phyloP scores from a whole-genome alignment of 2,797 vertebrate species.

The Darevskia nairensis region DNA sequence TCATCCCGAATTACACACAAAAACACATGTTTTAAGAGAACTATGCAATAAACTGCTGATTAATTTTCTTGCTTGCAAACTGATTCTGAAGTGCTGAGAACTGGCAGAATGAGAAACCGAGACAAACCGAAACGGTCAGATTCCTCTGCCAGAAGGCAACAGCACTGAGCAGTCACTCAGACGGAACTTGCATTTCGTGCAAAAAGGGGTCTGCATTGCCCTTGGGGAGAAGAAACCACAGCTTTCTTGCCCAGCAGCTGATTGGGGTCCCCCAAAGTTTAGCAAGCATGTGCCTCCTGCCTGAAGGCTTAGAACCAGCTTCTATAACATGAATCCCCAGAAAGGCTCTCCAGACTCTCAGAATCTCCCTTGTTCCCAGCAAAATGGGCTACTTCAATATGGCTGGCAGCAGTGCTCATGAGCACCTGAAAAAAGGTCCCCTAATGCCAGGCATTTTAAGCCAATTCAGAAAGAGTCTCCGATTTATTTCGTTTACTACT shows the following conservation, averaged over 20 bases:
- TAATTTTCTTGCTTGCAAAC: no score
- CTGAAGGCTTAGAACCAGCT: constrained; percentile 16
- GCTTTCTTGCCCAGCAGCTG: background rate
- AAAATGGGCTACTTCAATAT: constrained; percentile 39
- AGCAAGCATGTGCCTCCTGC: constrained; percentile 4
- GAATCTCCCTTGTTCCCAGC: constrained; percentile 14
- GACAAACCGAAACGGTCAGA: no score
- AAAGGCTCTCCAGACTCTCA: constrained; percentile 9
- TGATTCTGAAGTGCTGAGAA: no score
- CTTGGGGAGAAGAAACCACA: background rate
- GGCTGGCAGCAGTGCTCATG: background rate
- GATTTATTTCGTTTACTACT: constrained; percentile 40
- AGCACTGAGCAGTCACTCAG: background rate
- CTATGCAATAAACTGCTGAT: no score
- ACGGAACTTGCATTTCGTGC: background rate
- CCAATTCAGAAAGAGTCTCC: constrained; percentile 33
- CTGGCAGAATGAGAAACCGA: no score
- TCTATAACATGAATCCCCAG: accelerated
- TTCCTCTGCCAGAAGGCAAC: no score
- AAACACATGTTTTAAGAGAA: no score
- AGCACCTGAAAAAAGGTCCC: constrained; percentile 21
- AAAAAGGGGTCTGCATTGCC: background rate
- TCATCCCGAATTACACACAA: no score
- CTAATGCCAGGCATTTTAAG: constrained; percentile 34
- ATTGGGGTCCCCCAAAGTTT: constrained; percentile 10